Evolutionary conservation across 2,888 invertebrate species (phyloP).

Genomic region (Apamea anceps): DNA sequence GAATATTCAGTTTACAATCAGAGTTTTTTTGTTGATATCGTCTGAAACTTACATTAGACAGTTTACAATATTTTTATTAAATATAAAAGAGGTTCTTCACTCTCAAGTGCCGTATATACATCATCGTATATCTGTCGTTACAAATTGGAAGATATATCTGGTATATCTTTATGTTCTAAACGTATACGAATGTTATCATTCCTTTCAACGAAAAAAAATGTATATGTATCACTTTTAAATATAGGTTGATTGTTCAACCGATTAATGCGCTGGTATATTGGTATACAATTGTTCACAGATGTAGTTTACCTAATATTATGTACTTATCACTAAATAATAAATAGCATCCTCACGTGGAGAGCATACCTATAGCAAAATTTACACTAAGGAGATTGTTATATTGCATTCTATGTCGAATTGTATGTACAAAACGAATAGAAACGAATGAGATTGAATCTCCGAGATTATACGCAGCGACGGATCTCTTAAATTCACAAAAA

Average conservation of each 20-base stretch:
- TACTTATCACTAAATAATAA: slow-evolving; percentile 90
- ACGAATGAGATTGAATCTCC: slow-evolving; percentile 88
- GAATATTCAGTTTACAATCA: slow-evolving; percentile 71
- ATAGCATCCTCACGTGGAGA: slow-evolving; percentile 86
- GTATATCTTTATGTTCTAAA: slow-evolving; percentile 89
- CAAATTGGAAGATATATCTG: slow-evolving; percentile 87
- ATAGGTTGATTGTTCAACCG: slow-evolving; percentile 84
- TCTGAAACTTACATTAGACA: slow-evolving; percentile 85
- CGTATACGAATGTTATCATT: slow-evolving; percentile 93
- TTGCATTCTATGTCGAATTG: slow-evolving; percentile 84
- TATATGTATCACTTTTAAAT: slow-evolving; percentile 86
- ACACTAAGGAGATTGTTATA: slow-evolving; percentile 88
- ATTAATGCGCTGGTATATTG: slow-evolving; percentile 86
- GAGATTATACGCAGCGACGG: slow-evolving; percentile 87
- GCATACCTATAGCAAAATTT: slow-evolving; percentile 87
- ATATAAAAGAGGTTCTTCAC: slow-evolving; percentile 88
- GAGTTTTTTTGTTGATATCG: slow-evolving; percentile 77
- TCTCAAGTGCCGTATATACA: slow-evolving; percentile 88
- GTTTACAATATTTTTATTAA: slow-evolving; percentile 89
- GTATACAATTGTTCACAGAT: slow-evolving; percentile 90
- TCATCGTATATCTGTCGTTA: slow-evolving; percentile 88
- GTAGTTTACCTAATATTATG: slow-evolving; percentile 84
- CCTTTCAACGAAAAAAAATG: slow-evolving; percentile 87
- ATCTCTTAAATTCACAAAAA: slow-evolving; percentile 78
- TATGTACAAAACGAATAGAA: slow-evolving; percentile 84